A percentile compares a stretch with the other conserved stretches of the same genome.
phyloP scores from a whole-genome alignment of 2,113 vertebrate genomes.

The Damaliscus lunatus region DNA sequence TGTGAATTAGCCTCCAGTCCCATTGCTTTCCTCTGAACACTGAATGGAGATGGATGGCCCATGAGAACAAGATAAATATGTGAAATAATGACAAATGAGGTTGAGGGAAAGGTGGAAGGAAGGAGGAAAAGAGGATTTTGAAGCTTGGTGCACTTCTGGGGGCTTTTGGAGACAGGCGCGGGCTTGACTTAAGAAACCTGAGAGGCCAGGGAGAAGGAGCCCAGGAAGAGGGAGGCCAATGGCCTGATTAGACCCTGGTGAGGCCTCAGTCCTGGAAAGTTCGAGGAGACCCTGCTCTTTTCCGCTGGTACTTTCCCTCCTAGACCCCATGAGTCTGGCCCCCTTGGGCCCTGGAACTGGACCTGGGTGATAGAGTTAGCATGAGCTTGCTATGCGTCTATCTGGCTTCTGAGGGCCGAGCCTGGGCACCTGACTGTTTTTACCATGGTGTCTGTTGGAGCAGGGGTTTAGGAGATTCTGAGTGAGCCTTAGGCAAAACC shows the following conservation, averaged over 20 bases:
- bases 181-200: background rate
- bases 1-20: background rate
- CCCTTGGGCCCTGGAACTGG: background rate
- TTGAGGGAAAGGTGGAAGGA: background rate
- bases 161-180: background rate
- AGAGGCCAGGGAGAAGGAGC: background rate
- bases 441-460: background rate
- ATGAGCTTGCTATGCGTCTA: background rate
- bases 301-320: background rate
- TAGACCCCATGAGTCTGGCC: background rate
- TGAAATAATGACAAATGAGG: background rate
- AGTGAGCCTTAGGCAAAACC: background rate
- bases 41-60: background rate
- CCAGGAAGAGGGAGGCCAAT: background rate
- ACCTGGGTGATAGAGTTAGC: background rate
- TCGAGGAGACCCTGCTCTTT: background rate
- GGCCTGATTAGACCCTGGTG: background rate
- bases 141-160: background rate
- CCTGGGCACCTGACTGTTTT: background rate
- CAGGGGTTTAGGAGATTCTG: background rate
- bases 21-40: background rate
- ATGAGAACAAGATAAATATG: background rate
- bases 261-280: background rate
- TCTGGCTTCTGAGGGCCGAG: background rate
- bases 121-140: background rate